phyloP scores from a whole-genome alignment of 2,888 invertebrate genomes.

The Drosophila nr. fundita region DNA sequence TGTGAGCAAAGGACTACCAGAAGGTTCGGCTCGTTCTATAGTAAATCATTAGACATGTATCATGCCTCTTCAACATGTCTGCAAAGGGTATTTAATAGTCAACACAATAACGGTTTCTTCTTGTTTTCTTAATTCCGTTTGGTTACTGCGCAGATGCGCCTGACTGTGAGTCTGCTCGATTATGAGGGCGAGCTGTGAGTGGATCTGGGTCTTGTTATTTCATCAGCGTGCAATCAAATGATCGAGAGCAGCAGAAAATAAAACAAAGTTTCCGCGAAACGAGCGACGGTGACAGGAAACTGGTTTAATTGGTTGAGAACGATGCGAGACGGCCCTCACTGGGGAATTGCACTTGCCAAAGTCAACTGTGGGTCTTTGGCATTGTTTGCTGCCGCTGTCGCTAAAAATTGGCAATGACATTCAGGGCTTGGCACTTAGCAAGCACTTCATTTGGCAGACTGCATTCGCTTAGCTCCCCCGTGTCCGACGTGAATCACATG shows the following conservation, averaged over 20 bases:
- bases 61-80: background rate
- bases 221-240: conserved; percentile 66
- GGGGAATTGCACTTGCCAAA: conserved; percentile 54
- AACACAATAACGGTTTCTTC: background rate
- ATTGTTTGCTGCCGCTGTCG: conserved; percentile 25
- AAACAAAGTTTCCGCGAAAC: conserved; percentile 52
- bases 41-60: background rate
- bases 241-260: conserved; percentile 28
- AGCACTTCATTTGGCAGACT: conserved; percentile 38
- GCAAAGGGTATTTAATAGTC: conserved; percentile 2
- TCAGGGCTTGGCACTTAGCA: conserved; percentile 26
- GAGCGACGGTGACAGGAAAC: conserved; percentile 63
- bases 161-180: conserved; percentile 32
- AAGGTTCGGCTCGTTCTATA: background rate
- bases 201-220: conserved; percentile 57
- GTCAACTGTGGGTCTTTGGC: conserved; percentile 19
- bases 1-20: background rate
- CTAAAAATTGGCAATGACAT: conserved; percentile 26
- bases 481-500: conserved; percentile 51
- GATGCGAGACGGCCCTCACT: conserved; percentile 6
- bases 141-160: conserved; percentile 44
- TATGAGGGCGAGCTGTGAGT: conserved; percentile 43
- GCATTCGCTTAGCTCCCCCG: conserved; percentile 10
- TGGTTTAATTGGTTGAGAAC: conserved; percentile 73
- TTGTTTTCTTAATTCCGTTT: background rate